Percentiles rank a stretch among this genome's conserved stretches.
Evolutionary conservation across 2,888 invertebrate genomes (phyloP).

Genomic region (Mimas tiliae): DNA sequence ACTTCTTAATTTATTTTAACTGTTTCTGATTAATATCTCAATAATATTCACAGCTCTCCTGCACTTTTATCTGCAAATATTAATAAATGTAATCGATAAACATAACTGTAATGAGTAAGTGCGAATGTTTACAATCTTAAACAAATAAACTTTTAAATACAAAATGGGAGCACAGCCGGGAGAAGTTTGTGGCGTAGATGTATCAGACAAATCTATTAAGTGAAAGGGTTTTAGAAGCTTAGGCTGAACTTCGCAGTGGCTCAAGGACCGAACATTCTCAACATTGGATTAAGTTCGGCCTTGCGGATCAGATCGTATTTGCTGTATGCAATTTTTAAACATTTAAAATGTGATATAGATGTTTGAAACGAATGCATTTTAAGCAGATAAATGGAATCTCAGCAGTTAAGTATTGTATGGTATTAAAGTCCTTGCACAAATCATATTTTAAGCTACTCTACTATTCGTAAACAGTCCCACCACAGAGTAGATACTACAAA

Average conservation of each 20-base stretch:
- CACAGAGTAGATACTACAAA: neutral
- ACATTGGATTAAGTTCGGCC: slow-evolving; percentile 28
- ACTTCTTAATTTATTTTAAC: too few relatives aligned
- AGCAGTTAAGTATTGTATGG: too few relatives aligned
- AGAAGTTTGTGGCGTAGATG: slow-evolving; percentile 41
- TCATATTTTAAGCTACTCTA: too few relatives aligned
- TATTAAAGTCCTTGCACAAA: neutral
- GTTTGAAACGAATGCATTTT: neutral
- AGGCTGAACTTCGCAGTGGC: slow-evolving; percentile 32
- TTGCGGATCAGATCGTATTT: slow-evolving; percentile 13
- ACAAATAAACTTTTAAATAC: neutral
- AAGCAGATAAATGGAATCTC: too few relatives aligned
- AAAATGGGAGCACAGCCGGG: slow-evolving; percentile 14
- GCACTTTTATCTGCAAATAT: neutral
- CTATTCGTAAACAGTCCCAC: too few relatives aligned
- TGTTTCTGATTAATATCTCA: too few relatives aligned
- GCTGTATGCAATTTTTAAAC: slow-evolving; percentile 30
- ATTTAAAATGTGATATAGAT: slow-evolving; percentile 31
- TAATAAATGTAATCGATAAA: neutral
- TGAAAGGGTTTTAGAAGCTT: slow-evolving; percentile 42
- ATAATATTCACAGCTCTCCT: too few relatives aligned
- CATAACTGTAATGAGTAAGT: neutral
- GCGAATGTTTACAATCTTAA: neutral
- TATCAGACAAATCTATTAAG: slow-evolving; percentile 55
- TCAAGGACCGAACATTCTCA: slow-evolving; percentile 27